Base-by-base conservation (phyloP, 1,140 invertebrate genomes). In the Pseudomyrmex gracilis region DNA sequence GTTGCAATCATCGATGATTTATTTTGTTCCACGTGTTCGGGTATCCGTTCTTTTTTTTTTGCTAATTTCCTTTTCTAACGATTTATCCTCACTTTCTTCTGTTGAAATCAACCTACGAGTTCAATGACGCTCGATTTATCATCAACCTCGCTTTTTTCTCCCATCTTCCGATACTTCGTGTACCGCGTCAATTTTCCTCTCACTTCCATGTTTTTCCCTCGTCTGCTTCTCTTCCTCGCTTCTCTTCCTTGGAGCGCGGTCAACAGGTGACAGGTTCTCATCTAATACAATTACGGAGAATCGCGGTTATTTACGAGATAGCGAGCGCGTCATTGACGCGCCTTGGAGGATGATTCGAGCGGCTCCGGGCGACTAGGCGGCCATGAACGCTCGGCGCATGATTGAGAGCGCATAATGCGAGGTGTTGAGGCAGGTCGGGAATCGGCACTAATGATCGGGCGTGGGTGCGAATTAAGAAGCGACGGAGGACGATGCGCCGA, bases 271-370 rank as follows among this genome's bases (percentile, higher is more conserved):
- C 92, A 91, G 91, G 85, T 84, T 58, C 83, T 93, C 91, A 93
- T 93, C 91, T 94, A 93, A 93, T 93, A 92, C 93, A 93, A 93
- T 93, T 93, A 93, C 87, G 71, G 70, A 51, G 83, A 90, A 92
- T 91, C 78, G 58, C 74, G 73, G 84, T 93, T 90, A 93, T 94
- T 94, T 94, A 93, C 82, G 88, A 89, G 86, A 84, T 73, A 85
- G 34, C 67, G 85, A 88, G 91, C 7, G 86, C 76, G 85, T 76
- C 73, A 88, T 88, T 88, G 89, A 89, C 90, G 64, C 76, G 83
- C 49, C 22, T 9, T 71, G 51, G 43, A 78, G 70, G 63, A 83
- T 85, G 80, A 74, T 63, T 49, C 67, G 76, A 70, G 12, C n/a
- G 22, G 82, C 86, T 73, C 13, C 63, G 24, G 80, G 84, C 87